Conservation (phyloP, 2,797 vertebrate species). For the Trichosurus vulpecula region DNA sequence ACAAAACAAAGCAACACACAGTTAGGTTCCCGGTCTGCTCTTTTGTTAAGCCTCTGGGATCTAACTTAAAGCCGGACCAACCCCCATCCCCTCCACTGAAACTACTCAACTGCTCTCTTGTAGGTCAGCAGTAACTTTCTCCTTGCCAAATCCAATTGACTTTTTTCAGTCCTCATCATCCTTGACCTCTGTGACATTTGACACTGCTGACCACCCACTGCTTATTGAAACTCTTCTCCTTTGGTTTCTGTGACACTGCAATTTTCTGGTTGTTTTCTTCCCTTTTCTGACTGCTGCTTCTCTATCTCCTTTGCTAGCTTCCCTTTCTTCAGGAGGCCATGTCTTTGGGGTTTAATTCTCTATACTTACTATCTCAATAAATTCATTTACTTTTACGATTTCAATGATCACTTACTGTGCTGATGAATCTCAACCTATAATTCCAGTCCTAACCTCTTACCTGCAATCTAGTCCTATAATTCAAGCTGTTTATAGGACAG, state of each 20-base stretch:
- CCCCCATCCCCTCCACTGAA: neutral
- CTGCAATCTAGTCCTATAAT: neutral
- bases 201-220: constrained; percentile 1
- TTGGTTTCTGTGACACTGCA: neutral
- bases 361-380: neutral
- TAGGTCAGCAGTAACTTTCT: neutral
- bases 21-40: neutral
- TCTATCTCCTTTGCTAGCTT: neutral
- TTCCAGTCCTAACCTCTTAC: neutral
- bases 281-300: neutral
- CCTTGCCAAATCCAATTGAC: constrained; percentile 1
- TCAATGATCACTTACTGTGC: neutral
- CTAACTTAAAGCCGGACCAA: neutral
- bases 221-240: neutral
- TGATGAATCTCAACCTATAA: neutral
- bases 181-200: neutral
- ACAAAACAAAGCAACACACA: neutral
- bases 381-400: neutral
- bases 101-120: neutral
- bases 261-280: neutral
- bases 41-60: neutral
- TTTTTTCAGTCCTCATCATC: neutral
- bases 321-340: neutral
- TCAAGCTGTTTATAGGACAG: neutral
- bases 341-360: neutral